Evolutionary conservation across 2,113 vertebrate genomes (phyloP).

Genomic region (Etia nguti): DNA sequence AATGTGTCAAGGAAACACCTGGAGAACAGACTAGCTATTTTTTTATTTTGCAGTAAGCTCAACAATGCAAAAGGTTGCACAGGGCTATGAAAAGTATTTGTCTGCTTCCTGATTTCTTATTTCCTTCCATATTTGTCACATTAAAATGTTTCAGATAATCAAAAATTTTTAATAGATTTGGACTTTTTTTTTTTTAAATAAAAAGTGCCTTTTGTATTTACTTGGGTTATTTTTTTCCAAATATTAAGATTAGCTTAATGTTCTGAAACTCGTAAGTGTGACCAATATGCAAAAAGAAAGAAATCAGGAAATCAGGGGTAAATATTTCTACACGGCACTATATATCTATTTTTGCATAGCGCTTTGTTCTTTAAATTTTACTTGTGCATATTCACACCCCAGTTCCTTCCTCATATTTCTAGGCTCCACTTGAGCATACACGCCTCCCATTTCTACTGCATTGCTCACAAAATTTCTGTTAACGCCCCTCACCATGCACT

Average conservation of each 20-base stretch:
- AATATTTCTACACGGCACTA: fast-evolving
- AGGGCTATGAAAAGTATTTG: fast-evolving
- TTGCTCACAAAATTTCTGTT: not conserved
- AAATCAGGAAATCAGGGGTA: fast-evolving
- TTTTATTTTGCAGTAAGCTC: not conserved
- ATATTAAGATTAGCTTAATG: not conserved
- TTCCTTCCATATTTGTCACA: fast-evolving
- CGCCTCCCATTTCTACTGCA: not conserved
- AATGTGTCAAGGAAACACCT: not conserved
- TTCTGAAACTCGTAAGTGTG: too few species aligned
- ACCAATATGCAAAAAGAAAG: fast-evolving
- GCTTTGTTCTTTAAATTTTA: not conserved
- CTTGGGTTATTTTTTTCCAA: not conserved
- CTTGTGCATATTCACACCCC: not conserved
- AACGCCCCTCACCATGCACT: not conserved
- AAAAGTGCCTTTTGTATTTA: too few species aligned
- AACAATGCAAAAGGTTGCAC: not conserved
- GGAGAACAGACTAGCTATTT: not conserved
- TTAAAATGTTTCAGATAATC: not conserved
- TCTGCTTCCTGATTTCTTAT: fast-evolving
- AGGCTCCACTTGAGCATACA: not conserved
- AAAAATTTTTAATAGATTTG: not conserved
- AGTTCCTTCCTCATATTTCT: not conserved
- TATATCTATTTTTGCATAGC: fast-evolving
- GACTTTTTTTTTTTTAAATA: too few species aligned